These are phyloP conservation scores for Epinotia ramella DNA, from an alignment of 2,888 invertebrate species.

Conservation along the genomic window DNA sequence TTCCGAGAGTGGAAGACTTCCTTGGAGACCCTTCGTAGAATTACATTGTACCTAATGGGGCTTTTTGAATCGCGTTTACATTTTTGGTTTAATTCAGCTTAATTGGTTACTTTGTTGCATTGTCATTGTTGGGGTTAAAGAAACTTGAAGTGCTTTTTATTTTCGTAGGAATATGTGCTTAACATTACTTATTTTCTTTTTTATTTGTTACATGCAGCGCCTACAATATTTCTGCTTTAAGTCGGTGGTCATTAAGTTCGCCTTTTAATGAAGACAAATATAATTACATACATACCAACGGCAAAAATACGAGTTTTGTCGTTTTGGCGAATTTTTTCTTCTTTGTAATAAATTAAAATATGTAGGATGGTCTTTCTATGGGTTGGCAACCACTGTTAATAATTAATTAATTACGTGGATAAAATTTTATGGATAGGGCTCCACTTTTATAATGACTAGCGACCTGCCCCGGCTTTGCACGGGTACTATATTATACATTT, in stretches of 20 bases:
- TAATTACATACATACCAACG: no score
- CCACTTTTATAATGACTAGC: no score
- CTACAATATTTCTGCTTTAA: no score
- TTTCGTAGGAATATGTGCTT: background rate
- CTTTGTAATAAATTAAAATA: background rate
- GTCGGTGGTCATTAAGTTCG: no score
- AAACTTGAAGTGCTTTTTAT: background rate
- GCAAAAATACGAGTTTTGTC: no score
- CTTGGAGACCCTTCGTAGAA: constrained; percentile 11
- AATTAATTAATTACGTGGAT: background rate
- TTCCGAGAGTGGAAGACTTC: constrained; percentile 12
- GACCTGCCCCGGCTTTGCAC: no score
- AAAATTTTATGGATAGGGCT: background rate
- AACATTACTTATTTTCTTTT: background rate
- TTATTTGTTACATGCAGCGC: background rate
- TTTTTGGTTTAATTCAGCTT: constrained; percentile 10
- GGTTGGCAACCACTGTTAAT: background rate
- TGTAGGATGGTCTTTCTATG: background rate
- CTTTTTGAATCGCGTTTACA: background rate
- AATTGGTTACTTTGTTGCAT: background rate
- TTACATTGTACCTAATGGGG: constrained; percentile 16
- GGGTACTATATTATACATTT: no score
- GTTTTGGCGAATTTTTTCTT: background rate
- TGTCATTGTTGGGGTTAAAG: background rate
- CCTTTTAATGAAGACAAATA: no score